Percentiles rank a stretch among this genome's conserved stretches.
Evolutionary conservation across 1,140 invertebrate species (phyloP).

Genomic region (Bombus impatiens): DNA sequence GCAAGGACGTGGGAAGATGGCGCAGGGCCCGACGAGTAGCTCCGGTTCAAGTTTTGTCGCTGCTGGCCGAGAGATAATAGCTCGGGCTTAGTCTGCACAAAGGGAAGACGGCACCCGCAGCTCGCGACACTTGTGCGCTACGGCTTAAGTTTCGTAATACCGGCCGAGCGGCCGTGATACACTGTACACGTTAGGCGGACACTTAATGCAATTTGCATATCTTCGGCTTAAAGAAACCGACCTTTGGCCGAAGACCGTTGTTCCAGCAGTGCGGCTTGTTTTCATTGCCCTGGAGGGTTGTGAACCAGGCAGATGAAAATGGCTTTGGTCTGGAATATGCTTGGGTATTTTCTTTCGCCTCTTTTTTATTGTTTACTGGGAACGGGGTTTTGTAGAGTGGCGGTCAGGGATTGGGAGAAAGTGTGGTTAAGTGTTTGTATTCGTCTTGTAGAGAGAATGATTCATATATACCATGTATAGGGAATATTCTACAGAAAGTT

Average conservation of each 20-base stretch:
- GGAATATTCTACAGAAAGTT: no score
- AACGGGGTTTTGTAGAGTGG: neutral
- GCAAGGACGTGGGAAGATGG: slow-evolving; percentile 28
- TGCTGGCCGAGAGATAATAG: slow-evolving; percentile 69
- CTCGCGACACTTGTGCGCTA: slow-evolving; percentile 77
- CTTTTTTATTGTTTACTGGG: neutral
- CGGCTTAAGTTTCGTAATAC: slow-evolving; percentile 80
- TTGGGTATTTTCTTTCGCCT: neutral
- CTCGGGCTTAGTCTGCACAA: slow-evolving; percentile 66
- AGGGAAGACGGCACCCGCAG: slow-evolving; percentile 41
- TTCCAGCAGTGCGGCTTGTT: neutral
- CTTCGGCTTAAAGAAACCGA: slow-evolving; percentile 59
- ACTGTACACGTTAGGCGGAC: slow-evolving; percentile 63
- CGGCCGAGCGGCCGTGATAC: slow-evolving; percentile 72
- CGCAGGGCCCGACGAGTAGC: neutral
- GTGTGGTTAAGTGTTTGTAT: neutral
- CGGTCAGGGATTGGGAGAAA: neutral
- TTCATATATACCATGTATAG: no score
- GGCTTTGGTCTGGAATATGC: neutral
- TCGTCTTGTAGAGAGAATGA: no score
- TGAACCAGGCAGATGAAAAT: neutral
- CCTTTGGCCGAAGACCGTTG: neutral
- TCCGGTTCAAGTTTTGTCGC: slow-evolving; percentile 53
- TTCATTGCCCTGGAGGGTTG: neutral
- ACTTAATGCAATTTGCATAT: slow-evolving; percentile 79